Conservation (phyloP, 1,140 invertebrate genomes). For the Drosophila murphyi region DNA sequence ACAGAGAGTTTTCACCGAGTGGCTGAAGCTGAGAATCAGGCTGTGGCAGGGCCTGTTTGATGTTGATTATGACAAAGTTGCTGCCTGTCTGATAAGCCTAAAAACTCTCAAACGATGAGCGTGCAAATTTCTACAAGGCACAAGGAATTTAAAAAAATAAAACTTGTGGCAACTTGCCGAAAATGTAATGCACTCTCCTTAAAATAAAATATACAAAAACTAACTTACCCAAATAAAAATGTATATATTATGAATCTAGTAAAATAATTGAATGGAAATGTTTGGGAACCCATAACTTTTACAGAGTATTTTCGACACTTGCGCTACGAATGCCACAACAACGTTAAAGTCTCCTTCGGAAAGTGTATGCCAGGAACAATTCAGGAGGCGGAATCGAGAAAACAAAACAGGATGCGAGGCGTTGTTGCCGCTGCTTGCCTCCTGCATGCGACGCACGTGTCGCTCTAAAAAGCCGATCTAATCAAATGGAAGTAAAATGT, state of each 20-base stretch:
- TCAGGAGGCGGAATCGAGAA: conserved; percentile 41
- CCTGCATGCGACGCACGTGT: conserved; percentile 58
- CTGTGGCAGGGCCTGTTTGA: conserved; percentile 65
- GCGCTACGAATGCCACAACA: not conserved
- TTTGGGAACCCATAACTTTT: too few species aligned
- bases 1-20: conserved; percentile 11
- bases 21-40: conserved; percentile 21
- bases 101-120: conserved; percentile 70
- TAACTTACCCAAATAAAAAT: too few species aligned
- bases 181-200: conserved; percentile 7
- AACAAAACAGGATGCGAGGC: conserved; percentile 75
- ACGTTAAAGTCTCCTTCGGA: not conserved
- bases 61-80: conserved; percentile 80
- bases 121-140: conserved; percentile 67
- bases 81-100: conserved; percentile 68
- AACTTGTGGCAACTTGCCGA: not conserved
- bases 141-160: conserved; percentile 9
- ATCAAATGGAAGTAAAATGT: conserved; percentile 83
- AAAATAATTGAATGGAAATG: too few species aligned
- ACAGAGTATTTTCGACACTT: not conserved
- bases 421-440: conserved; percentile 31
- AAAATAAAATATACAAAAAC: not conserved
- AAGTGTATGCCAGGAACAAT: conserved; percentile 19
- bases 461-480: conserved; percentile 75
- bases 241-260: too few species aligned